Percentiles rank a stretch among this genome's conserved stretches.
Conservation (phyloP, 2,888 invertebrate species). For the Trichogramma evanescens region DNA sequence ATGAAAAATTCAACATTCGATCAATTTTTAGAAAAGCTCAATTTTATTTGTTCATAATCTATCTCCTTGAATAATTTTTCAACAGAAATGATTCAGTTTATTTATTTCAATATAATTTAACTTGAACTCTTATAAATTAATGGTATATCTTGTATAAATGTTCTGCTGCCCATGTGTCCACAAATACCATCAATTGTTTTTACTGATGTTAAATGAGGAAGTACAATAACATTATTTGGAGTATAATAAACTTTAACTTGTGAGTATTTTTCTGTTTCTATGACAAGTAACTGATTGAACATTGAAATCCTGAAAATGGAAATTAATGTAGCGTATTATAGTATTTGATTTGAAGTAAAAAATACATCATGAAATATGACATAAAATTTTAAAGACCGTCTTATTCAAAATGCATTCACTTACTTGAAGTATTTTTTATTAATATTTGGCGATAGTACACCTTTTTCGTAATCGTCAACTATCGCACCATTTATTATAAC, state of each 20-base stretch:
- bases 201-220: neutral
- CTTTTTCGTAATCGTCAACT: constrained; percentile 21
- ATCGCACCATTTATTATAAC: constrained; percentile 26
- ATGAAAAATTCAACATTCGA: too few relatives aligned
- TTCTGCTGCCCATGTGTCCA: constrained; percentile 12
- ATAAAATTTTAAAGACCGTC: neutral
- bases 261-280: neutral
- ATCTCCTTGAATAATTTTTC: too few relatives aligned
- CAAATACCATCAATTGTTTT: constrained; percentile 12
- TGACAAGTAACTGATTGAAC: neutral
- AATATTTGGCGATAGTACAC: constrained; percentile 21
- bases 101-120: too few relatives aligned
- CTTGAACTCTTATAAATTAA: neutral
- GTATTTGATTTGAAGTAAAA: neutral
- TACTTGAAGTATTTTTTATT: constrained; percentile 14
- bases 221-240: constrained; percentile 7
- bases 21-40: too few relatives aligned
- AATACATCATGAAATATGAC: too few relatives aligned
- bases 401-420: neutral
- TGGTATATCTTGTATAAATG: constrained; percentile 1
- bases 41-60: too few relatives aligned
- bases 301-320: neutral
- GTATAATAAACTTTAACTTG: constrained; percentile 7
- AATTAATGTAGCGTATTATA: neutral
- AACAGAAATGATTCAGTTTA: too few relatives aligned